Evolutionary conservation across 2,113 vertebrate genomes (phyloP), one percentile per base, ranked within the genome.

Genomic region (Ochotona princeps): DNA sequence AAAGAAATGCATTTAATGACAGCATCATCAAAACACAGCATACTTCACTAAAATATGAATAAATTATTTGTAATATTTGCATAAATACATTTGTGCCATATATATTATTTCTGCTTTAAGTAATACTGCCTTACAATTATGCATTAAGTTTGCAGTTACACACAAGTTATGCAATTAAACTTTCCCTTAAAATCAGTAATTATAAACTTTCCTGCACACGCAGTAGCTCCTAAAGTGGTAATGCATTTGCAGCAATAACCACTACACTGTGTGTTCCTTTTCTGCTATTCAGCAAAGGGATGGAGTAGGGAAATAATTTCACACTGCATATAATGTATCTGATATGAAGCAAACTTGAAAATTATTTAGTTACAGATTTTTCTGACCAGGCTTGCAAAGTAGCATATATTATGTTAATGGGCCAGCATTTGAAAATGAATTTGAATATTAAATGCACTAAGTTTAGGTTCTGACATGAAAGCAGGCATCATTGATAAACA

Each of bases 361-460:
- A 98, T 98, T 98, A 98, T 98, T 98, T 98, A 97, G 97, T 98
- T 98, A 97, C 98, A 98, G 98, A 98, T 97, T 97, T 98, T 96
- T 98, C 96, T 98, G 98, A 98, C 98, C 98, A 96, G 98, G 97
- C 98, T 98, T 98, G 98, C 95, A 98, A 98, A 98, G 84, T 97
- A 78, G 97, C 96, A 98, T 98, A 97, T 97, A 98, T 98, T 98
- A 98, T 98, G 98, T 98, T 98, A 98, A 98, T 98, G 83, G 97
- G 0, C 76, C 98, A 95, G 96, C 94, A 97, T 98, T 97, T 98
- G 98, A 98, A 98, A 98, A 98, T 98, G 72, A 98, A 97, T 97
- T 98, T 98, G 98, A 98, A 98, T 98, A 98, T 98, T 98, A 98
- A 98, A 98, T 96, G 95, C 82, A 92, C 79, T 95, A 97, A 98